Evolutionary conservation across 2,113 vertebrate genomes (phyloP), one percentile per base, ranked within the genome.

Genomic region (Dicrurus megarhynchus): DNA sequence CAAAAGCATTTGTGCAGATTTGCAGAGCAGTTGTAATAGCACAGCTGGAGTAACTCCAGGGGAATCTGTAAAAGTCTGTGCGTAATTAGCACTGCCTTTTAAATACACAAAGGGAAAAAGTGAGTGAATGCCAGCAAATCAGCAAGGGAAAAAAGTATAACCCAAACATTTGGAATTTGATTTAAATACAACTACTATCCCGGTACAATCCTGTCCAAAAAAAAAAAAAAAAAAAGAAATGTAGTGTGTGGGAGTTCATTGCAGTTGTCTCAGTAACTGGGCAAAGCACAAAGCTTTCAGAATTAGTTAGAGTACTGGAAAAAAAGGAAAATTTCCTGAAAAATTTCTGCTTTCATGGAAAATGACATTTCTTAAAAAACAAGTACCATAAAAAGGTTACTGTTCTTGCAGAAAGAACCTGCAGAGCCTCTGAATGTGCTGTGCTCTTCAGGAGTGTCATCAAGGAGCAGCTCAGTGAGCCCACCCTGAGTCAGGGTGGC

Each of bases 21-120:
- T 92, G 50, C 68, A 50, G 49, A 89, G 57, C 44, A 53, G 35
- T 91, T 13, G 7, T 79, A 96, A 59, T 76, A 90, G 79, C 71
- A 77, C 76, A 93, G 85, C 92, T 95, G 95, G 90, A 94, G 47
- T 28, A 90, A 77, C 47, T 86, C 84, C 90, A 85, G 75, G 20
- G 46, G 35, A 80, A 77, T 90, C 63, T 74, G 35, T 80, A 73
- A 46, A 84, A 95, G 67, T 59, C 79, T 93, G 49, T 79, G 44
- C 0, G 0, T 82, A 89, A 90, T 94, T 92, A 81, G 71, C 16
- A 1, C 49, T 84, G 73, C 30, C 68, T 93, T 86, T 88, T 92
- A 73, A 96, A 81, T 23, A 32, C 39, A 67, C 47, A 74, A 17
- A 46, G 59, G 55, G 33, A 35, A 91, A 93, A 92, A 90, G 64